Conservation (phyloP, 2,888 invertebrate species). For the Danaus chrysippus region DNA sequence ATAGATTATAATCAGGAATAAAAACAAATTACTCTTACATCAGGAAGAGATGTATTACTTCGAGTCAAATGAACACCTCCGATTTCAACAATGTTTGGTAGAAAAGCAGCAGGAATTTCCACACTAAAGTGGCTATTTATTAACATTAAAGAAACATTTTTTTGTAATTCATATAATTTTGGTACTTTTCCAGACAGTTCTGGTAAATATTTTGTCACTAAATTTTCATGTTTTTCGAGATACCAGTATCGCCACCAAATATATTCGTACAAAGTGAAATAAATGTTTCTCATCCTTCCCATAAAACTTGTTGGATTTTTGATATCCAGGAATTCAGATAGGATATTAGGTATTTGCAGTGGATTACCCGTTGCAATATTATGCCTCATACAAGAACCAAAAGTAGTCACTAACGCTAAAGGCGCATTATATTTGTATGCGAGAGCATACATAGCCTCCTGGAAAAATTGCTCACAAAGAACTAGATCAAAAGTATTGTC, state of each 20-base stretch:
- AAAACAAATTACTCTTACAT: conserved; percentile 24
- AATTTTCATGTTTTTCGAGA: conserved; percentile 55
- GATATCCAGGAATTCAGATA: conserved; percentile 57
- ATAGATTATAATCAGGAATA: neutral
- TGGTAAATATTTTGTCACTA: conserved; percentile 57
- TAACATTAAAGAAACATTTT: conserved; percentile 62
- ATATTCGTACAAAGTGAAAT: conserved; percentile 61
- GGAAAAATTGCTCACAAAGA: conserved; percentile 70
- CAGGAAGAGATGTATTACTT: conserved; percentile 50
- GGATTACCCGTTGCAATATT: conserved; percentile 62
- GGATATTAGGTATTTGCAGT: conserved; percentile 58
- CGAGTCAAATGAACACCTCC: conserved; percentile 75
- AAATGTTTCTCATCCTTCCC: conserved; percentile 71
- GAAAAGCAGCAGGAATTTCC: conserved; percentile 63
- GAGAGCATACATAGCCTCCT: conserved; percentile 64
- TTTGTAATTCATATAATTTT: conserved; percentile 59
- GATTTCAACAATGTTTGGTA: conserved; percentile 78
- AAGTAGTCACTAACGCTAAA: conserved; percentile 59
- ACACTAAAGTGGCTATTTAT: conserved; percentile 75
- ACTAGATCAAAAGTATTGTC: conserved; percentile 67
- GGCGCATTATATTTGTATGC: conserved; percentile 70
- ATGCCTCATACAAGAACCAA: conserved; percentile 66
- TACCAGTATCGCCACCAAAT: conserved; percentile 63
- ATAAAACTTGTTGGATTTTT: conserved; percentile 74
- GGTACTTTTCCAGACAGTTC: conserved; percentile 58